Evolutionary conservation across 2,888 invertebrate genomes (phyloP), one percentile per base, ranked within the genome.

Genomic region (Rhingia rostrata): DNA sequence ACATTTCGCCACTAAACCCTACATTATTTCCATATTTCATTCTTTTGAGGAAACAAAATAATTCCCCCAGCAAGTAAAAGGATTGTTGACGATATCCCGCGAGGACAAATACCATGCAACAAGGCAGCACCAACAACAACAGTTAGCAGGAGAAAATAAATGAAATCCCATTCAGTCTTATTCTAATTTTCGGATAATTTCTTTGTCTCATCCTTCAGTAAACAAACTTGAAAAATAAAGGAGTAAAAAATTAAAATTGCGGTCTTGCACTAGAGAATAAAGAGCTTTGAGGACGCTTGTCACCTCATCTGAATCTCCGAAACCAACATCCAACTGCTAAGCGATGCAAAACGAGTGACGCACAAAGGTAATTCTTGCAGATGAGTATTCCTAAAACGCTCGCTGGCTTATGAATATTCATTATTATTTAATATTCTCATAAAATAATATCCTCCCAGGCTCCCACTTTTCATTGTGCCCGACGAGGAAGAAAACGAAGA

Each of bases 381-480:
- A 84, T 84, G 84, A 80, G 84, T 74, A 80, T 84, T 84, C 74
- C 74, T 75, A 80, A 80, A 84, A 80, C 80, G 80, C 84, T 80
- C 70, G 84, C 80, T 60, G 47, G 49, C 70, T 84, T 70, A 80
- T 84, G 80, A 84, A 84, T 84, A 84, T 84, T 84, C 84, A 84
- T 84, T 80, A 74, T 74, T 80, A 80, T 84, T 80, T 80, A 80
- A 79, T 80, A 84, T 84, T 84, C 84, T 74, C 80, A 80, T 80
- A 75, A 84, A 84, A 84, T 84, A 84, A 80, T 84, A 80, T 80
- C 63, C 73, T 47, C 49, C 39, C 58, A 30, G 33, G 5, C 47
- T 10, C 4, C 43, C 5, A 6, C 58, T 3, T 66, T 33, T 32
- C 47, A 1, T 22, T 22, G 22, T 39, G 30, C 9, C 33, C 7